These are phyloP conservation scores for Chrysogorgia sp. DNA, from an alignment of 92 coral and sea anemone genomes.

Conservation along the genomic window DNA sequence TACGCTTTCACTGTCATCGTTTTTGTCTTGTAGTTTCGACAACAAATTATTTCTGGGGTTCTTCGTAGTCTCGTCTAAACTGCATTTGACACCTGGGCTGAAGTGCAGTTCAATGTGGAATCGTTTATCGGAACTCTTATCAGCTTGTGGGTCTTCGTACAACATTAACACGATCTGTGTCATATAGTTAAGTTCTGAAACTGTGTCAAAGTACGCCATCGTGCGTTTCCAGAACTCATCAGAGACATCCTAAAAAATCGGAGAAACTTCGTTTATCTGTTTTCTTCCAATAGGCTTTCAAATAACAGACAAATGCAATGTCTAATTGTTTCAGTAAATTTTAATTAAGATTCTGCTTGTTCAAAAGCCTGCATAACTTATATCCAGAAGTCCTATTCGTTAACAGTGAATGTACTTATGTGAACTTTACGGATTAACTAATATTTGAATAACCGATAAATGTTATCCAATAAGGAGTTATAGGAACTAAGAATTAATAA, in stretches of 20 bases:
- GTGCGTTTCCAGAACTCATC: conserved; percentile 93
- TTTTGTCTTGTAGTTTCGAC: neutral
- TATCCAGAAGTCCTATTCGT: too few relatives aligned
- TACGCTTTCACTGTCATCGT: neutral
- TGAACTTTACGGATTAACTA: too few relatives aligned
- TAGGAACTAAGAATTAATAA: too few relatives aligned
- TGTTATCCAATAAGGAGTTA: too few relatives aligned
- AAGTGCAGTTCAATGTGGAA: conserved; percentile 93
- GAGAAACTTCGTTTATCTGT: neutral
- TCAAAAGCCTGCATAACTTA: too few relatives aligned
- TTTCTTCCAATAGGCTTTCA: too few relatives aligned
- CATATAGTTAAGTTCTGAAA: conserved; percentile 96
- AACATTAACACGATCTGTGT: conserved; percentile 92
- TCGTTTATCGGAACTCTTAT: conserved; percentile 70
- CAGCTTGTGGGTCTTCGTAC: conserved; percentile 96
- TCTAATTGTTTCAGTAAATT: too few relatives aligned
- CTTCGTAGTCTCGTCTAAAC: conserved; percentile 10
- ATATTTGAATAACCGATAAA: too few relatives aligned
- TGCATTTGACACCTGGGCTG: conserved; percentile 71
- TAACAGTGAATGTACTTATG: too few relatives aligned
- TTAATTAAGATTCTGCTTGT: too few relatives aligned
- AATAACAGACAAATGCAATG: neutral
- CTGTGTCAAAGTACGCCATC: conserved; percentile 70
- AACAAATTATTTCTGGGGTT: neutral
- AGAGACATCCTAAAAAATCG: conserved; percentile 55